Evolutionary conservation across 2,113 vertebrate genomes (phyloP).

Genomic region (Oenanthe oenanthe): DNA sequence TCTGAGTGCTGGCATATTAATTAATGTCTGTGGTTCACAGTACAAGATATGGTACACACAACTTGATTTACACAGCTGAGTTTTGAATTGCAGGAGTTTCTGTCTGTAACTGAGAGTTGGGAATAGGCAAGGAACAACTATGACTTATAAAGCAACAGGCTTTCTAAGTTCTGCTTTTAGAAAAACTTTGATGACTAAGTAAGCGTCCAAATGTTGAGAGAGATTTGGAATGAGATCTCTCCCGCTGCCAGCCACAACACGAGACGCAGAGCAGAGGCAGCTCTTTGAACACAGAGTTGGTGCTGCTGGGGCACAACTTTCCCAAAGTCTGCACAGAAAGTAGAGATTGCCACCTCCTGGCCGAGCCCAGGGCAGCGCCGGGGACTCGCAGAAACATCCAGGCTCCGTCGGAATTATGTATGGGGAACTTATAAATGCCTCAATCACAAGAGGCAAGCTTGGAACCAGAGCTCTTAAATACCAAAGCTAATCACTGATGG

Average conservation of each 20-base stretch:
- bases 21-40: not conserved
- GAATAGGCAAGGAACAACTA: not conserved
- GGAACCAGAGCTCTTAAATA: not conserved
- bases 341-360: slow-evolving; percentile 67
- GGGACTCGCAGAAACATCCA: not conserved
- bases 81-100: not conserved
- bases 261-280: not conserved
- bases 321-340: slow-evolving; percentile 9
- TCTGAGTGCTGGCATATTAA: not conserved
- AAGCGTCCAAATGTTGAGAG: not conserved
- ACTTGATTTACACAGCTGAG: accelerated
- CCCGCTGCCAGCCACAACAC: not conserved
- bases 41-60: not conserved
- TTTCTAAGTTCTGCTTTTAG: slow-evolving; percentile 17
- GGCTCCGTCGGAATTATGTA: not conserved
- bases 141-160: not conserved
- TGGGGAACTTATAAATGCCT: not conserved
- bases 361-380: not conserved
- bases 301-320: not conserved
- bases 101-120: not conserved
- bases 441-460: not conserved
- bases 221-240: not conserved
- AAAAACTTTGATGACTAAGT: slow-evolving; percentile 34
- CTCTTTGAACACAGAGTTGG: not conserved
- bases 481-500: not conserved